A percentile compares a stretch with the other conserved stretches of the same genome.
phyloP scores from a whole-genome alignment of 2,888 invertebrate species.

The Oligia strigilis region DNA sequence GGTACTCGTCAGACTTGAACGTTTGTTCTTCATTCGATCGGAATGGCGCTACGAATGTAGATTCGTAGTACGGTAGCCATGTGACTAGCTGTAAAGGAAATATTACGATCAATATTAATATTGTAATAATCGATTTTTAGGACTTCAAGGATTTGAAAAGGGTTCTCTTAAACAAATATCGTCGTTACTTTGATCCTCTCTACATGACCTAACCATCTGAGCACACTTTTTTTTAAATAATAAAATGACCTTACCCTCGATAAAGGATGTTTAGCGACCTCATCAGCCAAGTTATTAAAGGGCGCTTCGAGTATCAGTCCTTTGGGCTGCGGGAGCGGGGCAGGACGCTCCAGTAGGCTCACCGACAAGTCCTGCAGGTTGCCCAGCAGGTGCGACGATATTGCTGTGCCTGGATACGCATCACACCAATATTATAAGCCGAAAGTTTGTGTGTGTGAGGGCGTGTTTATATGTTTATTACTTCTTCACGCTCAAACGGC shows the following conservation, averaged over 20 bases:
- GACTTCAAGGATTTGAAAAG: no score
- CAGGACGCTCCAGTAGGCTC: constrained; percentile 92
- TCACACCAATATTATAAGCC: no score
- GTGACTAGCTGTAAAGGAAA: constrained; percentile 89
- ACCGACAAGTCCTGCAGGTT: constrained; percentile 88
- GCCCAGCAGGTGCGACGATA: constrained; percentile 82
- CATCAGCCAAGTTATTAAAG: constrained; percentile 97
- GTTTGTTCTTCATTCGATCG: constrained; percentile 91
- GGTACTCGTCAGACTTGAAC: constrained; percentile 95
- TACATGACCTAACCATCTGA: no score
- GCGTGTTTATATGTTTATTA: no score
- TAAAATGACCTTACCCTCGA: constrained; percentile 89
- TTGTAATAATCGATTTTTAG: no score
- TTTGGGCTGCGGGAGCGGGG: constrained; percentile 88
- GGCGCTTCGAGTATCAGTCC: constrained; percentile 97
- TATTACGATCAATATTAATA: background rate
- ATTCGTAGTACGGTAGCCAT: constrained; percentile 96
- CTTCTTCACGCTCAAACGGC: no score
- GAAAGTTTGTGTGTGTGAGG: no score
- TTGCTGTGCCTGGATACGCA: constrained; percentile 91
- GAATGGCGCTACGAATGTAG: constrained; percentile 95
- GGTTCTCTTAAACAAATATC: no score
- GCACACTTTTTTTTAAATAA: no score
- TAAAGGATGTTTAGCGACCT: constrained; percentile 95
- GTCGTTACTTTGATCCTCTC: no score